These are phyloP conservation scores for Ailuropoda melanoleuca DNA, from an alignment of 2,113 vertebrate species.

Conservation along the genomic window DNA sequence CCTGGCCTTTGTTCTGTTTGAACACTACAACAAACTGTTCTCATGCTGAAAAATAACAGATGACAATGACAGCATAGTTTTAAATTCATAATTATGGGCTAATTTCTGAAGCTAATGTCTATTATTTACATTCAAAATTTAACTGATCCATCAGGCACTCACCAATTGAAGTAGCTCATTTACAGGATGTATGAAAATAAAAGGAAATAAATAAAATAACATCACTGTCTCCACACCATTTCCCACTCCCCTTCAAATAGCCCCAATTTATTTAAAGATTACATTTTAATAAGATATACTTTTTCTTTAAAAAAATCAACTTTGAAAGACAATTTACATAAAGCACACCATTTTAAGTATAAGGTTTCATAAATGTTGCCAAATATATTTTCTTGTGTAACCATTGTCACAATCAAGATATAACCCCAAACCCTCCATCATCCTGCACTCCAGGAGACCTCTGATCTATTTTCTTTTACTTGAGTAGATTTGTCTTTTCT, in stretches of 20 bases:
- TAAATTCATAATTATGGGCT: not conserved
- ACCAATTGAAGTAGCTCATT: not conserved
- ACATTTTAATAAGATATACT: not conserved
- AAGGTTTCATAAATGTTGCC: not conserved
- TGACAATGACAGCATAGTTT: not conserved
- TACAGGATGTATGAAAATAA: not conserved
- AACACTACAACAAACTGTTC: not conserved
- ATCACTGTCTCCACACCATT: not conserved
- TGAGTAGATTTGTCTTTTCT: not conserved
- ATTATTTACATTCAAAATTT: not conserved
- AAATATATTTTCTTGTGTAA: not conserved
- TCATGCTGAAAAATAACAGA: not conserved
- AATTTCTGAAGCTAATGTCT: not conserved
- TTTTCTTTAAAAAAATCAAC: not conserved
- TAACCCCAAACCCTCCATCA: fast-evolving
- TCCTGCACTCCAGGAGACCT: not conserved
- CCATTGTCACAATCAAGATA: not conserved
- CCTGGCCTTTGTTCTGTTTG: not conserved
- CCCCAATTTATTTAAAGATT: not conserved
- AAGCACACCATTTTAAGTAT: not conserved
- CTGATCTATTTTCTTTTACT: not conserved
- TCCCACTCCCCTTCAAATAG: not conserved
- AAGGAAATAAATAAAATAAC: not conserved
- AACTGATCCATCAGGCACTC: not conserved
- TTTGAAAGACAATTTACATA: not conserved